Conservation (phyloP, 2,113 vertebrate genomes). For the Myotis yumanensis region DNA sequence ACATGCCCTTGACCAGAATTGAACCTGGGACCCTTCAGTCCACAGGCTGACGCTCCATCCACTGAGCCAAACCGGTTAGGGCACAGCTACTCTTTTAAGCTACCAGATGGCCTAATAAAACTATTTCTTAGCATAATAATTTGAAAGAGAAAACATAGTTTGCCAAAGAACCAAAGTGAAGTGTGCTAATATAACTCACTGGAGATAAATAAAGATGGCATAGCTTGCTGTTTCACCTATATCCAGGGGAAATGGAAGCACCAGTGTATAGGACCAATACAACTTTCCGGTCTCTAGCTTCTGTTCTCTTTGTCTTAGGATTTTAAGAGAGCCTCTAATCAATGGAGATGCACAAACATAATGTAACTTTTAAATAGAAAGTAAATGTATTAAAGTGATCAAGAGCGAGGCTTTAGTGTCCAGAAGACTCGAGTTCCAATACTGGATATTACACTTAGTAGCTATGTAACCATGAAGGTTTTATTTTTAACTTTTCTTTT, state of each 20-base stretch:
- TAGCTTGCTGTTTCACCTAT: not conserved
- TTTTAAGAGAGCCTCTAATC: conserved; percentile 13
- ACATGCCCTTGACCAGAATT: too few relatives aligned
- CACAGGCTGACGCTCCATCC: too few relatives aligned
- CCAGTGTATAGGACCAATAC: not conserved
- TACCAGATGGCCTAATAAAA: conserved; percentile 18
- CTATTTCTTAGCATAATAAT: conserved; percentile 5
- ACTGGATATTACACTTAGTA: not conserved
- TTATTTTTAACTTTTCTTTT: conserved; percentile 45
- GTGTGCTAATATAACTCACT: not conserved
- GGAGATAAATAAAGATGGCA: not conserved
- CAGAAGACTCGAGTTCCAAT: conserved; percentile 8
- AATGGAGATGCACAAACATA: not conserved
- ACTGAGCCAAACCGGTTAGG: too few relatives aligned
- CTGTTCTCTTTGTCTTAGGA: not conserved
- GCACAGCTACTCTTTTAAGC: conserved; percentile 40
- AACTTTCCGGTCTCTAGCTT: not conserved
- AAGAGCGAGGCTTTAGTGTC: not conserved
- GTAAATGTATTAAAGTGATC: not conserved
- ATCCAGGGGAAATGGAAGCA: not conserved
- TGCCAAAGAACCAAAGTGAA: conserved; percentile 14
- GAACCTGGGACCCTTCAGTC: too few relatives aligned
- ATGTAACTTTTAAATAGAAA: conserved; percentile 14
- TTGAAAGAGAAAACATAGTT: conserved; percentile 1
- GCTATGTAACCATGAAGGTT: not conserved